Evolutionary conservation across 2,797 vertebrate genomes (phyloP), one percentile per base, ranked within the genome.

Genomic region (Taeniopygia guttata): DNA sequence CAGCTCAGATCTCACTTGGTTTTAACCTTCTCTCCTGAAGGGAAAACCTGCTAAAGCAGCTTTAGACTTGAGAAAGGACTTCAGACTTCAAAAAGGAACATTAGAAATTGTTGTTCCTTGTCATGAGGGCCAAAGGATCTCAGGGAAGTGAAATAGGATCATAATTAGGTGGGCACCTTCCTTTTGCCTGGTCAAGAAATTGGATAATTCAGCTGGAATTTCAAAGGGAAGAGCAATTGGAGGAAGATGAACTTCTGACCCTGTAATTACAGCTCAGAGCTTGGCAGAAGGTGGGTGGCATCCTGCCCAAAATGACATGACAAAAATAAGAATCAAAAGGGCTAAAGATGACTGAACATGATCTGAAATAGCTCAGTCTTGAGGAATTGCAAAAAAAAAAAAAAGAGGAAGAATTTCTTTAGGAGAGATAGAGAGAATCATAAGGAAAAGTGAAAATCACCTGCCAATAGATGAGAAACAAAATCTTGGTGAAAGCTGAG

Each of bases 211-310:
- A 14, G n/a, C 82, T 77, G 58, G 64, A 48, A 60, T 92, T 83
- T 91, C 75, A 83, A 94, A 83, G 48, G 55, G 58, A 91, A 59
- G 64, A 66, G 87, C 38, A 56, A 74, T 77, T 14, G 64, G 70
- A 56, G 60, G 84, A 20, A 56, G 42, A 25, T 0, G 38, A 94
- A 92, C 87, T 89, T 26, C 51, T 87, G 89, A 84, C 75, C 78
- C 38, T 13, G 25, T 32, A 60, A 59, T 63, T 84, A 30, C 38
- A 77, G 30, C 23, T 9, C 40, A 36, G 45, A 42, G 62, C 83
- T 70, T 23, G 10, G 83, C 38, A 51, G 86, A n/a, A 62, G 45
- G 77, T 55, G 58, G 67, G 81, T 27, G 48, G 58, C 63, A 68
- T 52, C 45, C 81, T 49, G 56, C 59, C 54, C 78, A 10, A 36